phyloP scores from a whole-genome alignment of 2,797 vertebrate species.

The Sebastes trivittatus region DNA sequence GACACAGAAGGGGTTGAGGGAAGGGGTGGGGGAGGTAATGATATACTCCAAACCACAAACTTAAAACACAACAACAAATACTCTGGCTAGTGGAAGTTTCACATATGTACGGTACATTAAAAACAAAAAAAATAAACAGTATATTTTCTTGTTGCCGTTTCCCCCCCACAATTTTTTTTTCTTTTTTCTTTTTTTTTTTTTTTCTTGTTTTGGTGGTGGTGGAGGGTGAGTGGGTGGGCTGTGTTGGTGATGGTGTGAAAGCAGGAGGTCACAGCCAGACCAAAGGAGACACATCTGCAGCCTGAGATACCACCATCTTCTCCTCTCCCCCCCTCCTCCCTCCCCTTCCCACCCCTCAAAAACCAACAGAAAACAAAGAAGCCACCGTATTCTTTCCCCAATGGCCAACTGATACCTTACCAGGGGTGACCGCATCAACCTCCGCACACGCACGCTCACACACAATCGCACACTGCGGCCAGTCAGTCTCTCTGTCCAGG shows the following conservation, averaged over 20 bases:
- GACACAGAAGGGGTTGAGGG: slow-evolving; percentile 44
- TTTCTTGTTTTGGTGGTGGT: slow-evolving; percentile 36
- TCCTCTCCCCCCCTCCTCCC: not conserved
- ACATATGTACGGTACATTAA: slow-evolving; percentile 71
- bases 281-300: slow-evolving; percentile 87
- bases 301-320: slow-evolving; percentile 84
- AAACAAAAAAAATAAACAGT: slow-evolving; percentile 43
- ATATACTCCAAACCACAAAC: slow-evolving; percentile 74
- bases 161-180: not conserved
- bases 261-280: slow-evolving; percentile 85
- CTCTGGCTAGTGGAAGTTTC: slow-evolving; percentile 60
- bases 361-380: slow-evolving; percentile 52
- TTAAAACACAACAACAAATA: slow-evolving; percentile 63
- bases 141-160: slow-evolving; percentile 29
- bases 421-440: slow-evolving; percentile 83
- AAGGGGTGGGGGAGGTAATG: slow-evolving; percentile 41
- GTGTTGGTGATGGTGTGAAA: slow-evolving; percentile 78
- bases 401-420: slow-evolving; percentile 83
- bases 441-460: slow-evolving; percentile 84
- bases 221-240: slow-evolving; percentile 75
- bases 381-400: slow-evolving; percentile 67
- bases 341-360: not conserved
- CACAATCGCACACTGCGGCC: slow-evolving; percentile 84
- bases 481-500: slow-evolving; percentile 86
- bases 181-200: not conserved